Evolutionary conservation across 2,113 vertebrate species (phyloP).

Genomic region (Pandion haliaetus): DNA sequence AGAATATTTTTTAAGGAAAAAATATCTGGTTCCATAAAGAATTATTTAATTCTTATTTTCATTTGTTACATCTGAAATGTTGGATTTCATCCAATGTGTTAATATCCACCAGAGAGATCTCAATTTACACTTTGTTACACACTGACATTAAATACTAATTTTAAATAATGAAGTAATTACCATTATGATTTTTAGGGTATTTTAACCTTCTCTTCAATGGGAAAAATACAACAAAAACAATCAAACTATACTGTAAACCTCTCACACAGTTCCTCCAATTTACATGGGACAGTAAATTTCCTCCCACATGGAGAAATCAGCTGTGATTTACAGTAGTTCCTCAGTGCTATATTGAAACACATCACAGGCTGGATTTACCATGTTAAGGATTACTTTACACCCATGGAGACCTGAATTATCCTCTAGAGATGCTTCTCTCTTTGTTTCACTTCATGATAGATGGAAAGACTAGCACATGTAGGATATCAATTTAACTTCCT

Average conservation of each 20-base stretch:
- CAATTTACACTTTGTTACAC: background rate
- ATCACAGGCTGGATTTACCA: background rate
- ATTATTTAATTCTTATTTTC: background rate
- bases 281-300: background rate
- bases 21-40: background rate
- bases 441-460: background rate
- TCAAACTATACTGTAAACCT: background rate
- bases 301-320: background rate
- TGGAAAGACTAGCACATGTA: background rate
- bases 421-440: background rate
- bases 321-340: background rate
- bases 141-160: background rate
- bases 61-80: background rate
- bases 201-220: background rate
- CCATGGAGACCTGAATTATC: background rate
- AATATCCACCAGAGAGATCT: background rate
- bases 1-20: background rate
- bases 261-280: background rate
- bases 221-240: background rate
- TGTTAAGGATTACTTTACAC: background rate
- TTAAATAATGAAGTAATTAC: background rate
- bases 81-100: background rate
- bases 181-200: background rate
- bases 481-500: background rate
- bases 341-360: background rate